A percentile compares a stretch with the other conserved stretches of the same genome.
phyloP scores from a whole-genome alignment of 2,888 invertebrate species.

The Dexiosoma caninum region DNA sequence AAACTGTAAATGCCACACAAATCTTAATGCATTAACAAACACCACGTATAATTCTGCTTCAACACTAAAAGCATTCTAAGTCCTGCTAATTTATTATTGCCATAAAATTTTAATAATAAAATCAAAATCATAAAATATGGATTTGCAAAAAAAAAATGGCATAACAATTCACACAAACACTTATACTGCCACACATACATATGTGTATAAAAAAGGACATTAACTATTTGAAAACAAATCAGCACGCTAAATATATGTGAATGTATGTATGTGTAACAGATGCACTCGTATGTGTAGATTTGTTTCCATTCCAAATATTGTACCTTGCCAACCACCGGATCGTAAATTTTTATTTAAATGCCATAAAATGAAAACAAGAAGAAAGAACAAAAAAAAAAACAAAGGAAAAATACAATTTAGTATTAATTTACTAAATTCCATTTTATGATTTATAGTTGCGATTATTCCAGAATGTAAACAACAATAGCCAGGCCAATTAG shows the following conservation, averaged over 20 bases:
- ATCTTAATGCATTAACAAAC: not conserved
- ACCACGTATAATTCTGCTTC: not conserved
- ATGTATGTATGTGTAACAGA: no score
- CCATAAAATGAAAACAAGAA: conserved; percentile 42
- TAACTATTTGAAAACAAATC: conserved; percentile 12
- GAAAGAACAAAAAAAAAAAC: conserved; percentile 15
- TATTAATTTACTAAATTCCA: conserved; percentile 57
- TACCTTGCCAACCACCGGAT: conserved; percentile 48
- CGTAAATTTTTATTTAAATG: conserved; percentile 62
- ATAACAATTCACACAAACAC: not conserved
- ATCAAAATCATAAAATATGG: conserved; percentile 17
- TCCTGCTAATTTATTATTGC: conserved; percentile 4
- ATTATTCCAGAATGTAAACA: conserved; percentile 50
- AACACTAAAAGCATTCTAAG: conserved; percentile 15
- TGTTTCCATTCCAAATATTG: not conserved
- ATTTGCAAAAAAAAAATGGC: not conserved
- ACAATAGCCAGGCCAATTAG: conserved; percentile 15
- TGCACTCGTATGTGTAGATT: no score
- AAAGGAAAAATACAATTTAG: conserved; percentile 49
- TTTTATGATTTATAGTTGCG: conserved; percentile 59
- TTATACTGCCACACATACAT: no score
- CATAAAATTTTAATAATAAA: conserved; percentile 26
- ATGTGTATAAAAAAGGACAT: not conserved
- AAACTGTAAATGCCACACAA: not conserved
- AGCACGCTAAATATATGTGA: not conserved